These are phyloP conservation scores for Leptinotarsa peninsularis DNA, from an alignment of 2,888 invertebrate genomes.

Conservation along the genomic window DNA sequence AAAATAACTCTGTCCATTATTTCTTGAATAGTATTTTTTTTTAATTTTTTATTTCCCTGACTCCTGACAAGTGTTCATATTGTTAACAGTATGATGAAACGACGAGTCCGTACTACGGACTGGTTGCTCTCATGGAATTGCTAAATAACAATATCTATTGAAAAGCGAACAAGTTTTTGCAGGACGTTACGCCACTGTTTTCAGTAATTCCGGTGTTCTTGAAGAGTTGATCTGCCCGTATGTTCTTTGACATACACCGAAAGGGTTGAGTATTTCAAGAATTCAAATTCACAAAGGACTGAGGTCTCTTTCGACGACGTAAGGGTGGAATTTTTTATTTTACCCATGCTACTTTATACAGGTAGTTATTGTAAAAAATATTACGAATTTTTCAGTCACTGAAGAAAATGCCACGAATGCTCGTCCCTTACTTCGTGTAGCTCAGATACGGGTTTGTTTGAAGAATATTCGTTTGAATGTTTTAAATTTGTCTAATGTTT, in stretches of 20 bases:
- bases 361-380: slow-evolving; percentile 44
- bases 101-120: no score
- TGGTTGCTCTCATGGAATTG: neutral
- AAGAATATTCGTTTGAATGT: slow-evolving; percentile 10
- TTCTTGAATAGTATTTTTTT: no score
- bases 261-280: slow-evolving; percentile 47
- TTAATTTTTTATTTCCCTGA: no score
- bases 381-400: slow-evolving; percentile 34
- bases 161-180: neutral
- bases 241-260: slow-evolving; percentile 43
- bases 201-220: slow-evolving; percentile 30
- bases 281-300: slow-evolving; percentile 48
- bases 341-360: slow-evolving; percentile 33
- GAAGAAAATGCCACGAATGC: slow-evolving; percentile 20
- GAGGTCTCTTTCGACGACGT: slow-evolving; percentile 42
- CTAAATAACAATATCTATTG: no score
- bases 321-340: slow-evolving; percentile 38
- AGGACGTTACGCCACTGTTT: slow-evolving; percentile 3
- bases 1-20: no score
- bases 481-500: neutral
- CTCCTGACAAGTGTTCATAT: no score
- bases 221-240: slow-evolving; percentile 43
- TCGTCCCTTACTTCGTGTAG: slow-evolving; percentile 1
- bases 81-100: no score
- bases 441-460: slow-evolving; percentile 15